Percentiles rank a stretch among this genome's conserved stretches.
Evolutionary conservation across 2,113 vertebrate genomes (phyloP).

Genomic region (Scophthalmus maximus): DNA sequence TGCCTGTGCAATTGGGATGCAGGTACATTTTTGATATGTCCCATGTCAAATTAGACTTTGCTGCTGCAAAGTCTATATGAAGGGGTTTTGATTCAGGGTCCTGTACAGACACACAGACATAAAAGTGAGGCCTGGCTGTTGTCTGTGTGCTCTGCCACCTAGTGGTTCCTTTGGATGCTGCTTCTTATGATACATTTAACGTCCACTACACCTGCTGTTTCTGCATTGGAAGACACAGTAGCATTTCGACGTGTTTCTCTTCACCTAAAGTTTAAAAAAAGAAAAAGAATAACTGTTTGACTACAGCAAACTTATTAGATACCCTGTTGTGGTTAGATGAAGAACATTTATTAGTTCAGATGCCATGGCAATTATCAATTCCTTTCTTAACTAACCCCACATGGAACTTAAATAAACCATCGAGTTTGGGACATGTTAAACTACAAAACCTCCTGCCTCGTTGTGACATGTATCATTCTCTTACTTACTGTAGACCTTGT

Average conservation of each 20-base stretch:
- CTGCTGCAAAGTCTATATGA: slow-evolving; percentile 37
- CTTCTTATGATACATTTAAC: slow-evolving; percentile 37
- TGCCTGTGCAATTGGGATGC: slow-evolving; percentile 42
- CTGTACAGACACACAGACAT: slow-evolving; percentile 32
- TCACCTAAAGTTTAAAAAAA: neutral
- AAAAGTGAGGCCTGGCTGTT: slow-evolving; percentile 22
- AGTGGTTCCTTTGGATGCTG: slow-evolving; percentile 57
- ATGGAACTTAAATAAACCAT: neutral
- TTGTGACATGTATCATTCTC: neutral
- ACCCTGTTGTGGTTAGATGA: too few species aligned
- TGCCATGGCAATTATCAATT: too few species aligned
- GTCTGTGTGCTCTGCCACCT: slow-evolving; percentile 77
- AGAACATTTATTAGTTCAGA: too few species aligned
- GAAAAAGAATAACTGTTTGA: too few species aligned
- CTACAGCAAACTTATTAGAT: too few species aligned
- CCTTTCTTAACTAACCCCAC: too few species aligned
- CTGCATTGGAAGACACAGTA: neutral
- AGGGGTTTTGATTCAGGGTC: slow-evolving; percentile 51
- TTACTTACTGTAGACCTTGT: neutral
- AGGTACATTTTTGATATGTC: slow-evolving; percentile 36
- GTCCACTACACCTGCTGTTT: slow-evolving; percentile 34
- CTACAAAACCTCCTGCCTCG: neutral
- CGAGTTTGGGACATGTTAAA: neutral
- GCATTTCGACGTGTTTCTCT: neutral
- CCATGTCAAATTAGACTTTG: slow-evolving; percentile 46